Evolutionary conservation across 2,888 invertebrate genomes (phyloP).

Genomic region (Herminia tarsipennalis): DNA sequence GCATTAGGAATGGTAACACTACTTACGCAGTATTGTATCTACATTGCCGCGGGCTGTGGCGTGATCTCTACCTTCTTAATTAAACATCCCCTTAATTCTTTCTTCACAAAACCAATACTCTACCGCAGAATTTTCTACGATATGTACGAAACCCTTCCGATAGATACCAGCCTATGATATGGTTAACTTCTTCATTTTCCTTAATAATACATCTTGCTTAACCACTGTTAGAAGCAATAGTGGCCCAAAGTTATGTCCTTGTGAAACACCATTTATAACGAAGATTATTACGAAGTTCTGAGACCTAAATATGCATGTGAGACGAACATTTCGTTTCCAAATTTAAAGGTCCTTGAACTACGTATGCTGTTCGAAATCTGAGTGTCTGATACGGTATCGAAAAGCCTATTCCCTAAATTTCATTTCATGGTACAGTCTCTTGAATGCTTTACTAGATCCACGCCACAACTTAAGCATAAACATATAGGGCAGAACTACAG

Average conservation of each 20-base stretch:
- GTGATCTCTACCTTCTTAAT: slow-evolving; percentile 14
- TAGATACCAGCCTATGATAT: slow-evolving; percentile 12
- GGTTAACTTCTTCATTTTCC: slow-evolving; percentile 11
- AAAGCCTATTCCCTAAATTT: neutral
- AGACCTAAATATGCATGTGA: too few relatives aligned
- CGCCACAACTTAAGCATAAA: slow-evolving; percentile 40
- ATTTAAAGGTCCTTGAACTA: too few relatives aligned
- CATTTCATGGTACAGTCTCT: neutral
- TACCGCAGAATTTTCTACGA: slow-evolving; percentile 16
- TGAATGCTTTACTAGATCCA: slow-evolving; percentile 21
- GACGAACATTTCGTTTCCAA: too few relatives aligned
- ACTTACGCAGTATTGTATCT: slow-evolving; percentile 49
- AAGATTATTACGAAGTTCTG: too few relatives aligned
- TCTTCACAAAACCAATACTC: neutral
- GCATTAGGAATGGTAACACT: slow-evolving; percentile 53
- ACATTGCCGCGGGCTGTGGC: slow-evolving; percentile 39
- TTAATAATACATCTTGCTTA: too few relatives aligned
- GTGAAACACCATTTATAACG: too few relatives aligned
- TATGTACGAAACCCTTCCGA: slow-evolving; percentile 11
- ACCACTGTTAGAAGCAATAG: too few relatives aligned
- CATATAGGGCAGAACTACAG: slow-evolving; percentile 41
- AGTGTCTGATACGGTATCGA: neutral
- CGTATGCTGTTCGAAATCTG: too few relatives aligned
- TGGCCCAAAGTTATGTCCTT: too few relatives aligned
- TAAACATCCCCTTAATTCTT: neutral